Evolutionary conservation across 2,113 vertebrate genomes (phyloP).

Genomic region (Serinus canaria): DNA sequence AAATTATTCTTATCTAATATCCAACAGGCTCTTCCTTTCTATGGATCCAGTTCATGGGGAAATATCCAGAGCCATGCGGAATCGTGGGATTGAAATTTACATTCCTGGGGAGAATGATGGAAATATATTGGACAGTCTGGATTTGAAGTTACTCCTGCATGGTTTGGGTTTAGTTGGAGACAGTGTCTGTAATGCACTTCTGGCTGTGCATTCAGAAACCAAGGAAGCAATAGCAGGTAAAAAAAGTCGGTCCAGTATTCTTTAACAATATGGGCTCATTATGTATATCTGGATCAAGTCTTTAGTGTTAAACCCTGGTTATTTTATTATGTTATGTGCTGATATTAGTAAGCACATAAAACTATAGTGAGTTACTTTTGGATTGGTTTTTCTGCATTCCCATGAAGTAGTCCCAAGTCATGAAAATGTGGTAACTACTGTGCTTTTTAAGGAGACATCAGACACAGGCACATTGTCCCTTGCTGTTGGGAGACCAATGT

Average conservation of each 20-base stretch:
- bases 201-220: conserved; percentile 82
- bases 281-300: not conserved
- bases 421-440: not conserved
- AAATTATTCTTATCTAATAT: not conserved
- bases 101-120: conserved; percentile 85
- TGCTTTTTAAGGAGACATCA: not conserved
- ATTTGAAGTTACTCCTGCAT: conserved; percentile 89
- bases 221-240: conserved; percentile 84
- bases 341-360: not conserved
- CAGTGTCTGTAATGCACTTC: conserved; percentile 83
- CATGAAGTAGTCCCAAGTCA: too few relatives aligned
- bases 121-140: conserved; percentile 75
- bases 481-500: not conserved
- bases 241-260: not conserved
- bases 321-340: not conserved
- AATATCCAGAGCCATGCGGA: conserved; percentile 97
- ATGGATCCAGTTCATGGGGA: conserved; percentile 96
- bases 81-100: conserved; percentile 93
- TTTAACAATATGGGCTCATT: not conserved
- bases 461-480: not conserved
- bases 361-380: not conserved
- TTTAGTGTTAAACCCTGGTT: not conserved
- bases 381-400: too few relatives aligned
- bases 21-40: conserved; percentile 88
- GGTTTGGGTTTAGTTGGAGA: conserved; percentile 86